Evolutionary conservation across 2,888 invertebrate genomes (phyloP), one percentile per base, ranked within the genome.

Genomic region (Ptychoptera contaminata): DNA sequence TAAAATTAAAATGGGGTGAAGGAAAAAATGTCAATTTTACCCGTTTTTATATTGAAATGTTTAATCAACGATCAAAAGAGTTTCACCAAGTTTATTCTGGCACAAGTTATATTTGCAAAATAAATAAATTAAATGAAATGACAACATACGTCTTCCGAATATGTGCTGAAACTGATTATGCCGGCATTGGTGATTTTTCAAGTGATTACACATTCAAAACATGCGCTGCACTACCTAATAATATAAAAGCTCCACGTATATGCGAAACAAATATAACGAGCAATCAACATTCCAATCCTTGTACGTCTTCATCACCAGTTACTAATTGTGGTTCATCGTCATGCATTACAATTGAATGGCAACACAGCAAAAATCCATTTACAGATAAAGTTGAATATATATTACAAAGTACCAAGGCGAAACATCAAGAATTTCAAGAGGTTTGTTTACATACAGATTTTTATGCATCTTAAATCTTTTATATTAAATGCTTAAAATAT

Each of bases 1-100:
- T 93, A 53, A 87, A 86, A 61, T 72, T 94, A 47, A 87, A 86
- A 65, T 94, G 93, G 86, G 79, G 77, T 42, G 82, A 81, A 48
- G 74, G 77, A 32, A 73, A 76, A 54, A 79, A 77, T 57, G 61
- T 71, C 56, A 84, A 85, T 56, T 78, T 79, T 58, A 76, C 79
- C 43, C 78, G 79, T 55, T 90, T 83, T 68, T 78, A 78, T 56
- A 75, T 91, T 47, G 86, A 88, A 67, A 86, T 88, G 83, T 80
- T 79, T 53, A 80, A 76, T 55, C 68, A 70, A 10, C 70, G 79
- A 46, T 58, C 61, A 30, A 73, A 74, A 49, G 79, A 80, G 55
- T 81, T 74, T 61, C 79, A 79, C 49, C 70, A 72, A 42, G 78
- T 81, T 48, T 91, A 90, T 66, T 79, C 80, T 49, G 87, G 91